Evolutionary conservation across 2,888 invertebrate genomes (phyloP).

Genomic region (Nymphalis c-album): DNA sequence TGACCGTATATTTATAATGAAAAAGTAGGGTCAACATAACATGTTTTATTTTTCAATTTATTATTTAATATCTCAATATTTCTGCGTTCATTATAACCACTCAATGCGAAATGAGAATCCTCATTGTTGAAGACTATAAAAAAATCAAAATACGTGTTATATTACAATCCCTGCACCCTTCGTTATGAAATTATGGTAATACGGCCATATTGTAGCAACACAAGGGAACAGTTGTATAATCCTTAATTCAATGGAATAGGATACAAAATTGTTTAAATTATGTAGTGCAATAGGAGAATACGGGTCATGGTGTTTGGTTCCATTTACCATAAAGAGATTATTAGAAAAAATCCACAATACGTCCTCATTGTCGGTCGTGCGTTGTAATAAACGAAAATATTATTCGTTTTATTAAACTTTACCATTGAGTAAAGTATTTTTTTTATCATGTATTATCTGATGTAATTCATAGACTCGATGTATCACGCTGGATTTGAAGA

Average conservation of each 20-base stretch:
- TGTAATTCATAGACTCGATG: no score
- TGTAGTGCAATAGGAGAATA: conserved; percentile 31
- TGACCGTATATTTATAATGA: no score
- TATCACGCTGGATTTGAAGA: no score
- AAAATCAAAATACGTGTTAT: conserved; percentile 70
- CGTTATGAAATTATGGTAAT: conserved; percentile 78
- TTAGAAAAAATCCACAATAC: conserved; percentile 63
- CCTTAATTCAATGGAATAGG: conserved; percentile 39
- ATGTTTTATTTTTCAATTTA: not conserved
- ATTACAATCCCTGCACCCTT: conserved; percentile 71
- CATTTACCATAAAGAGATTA: conserved; percentile 64
- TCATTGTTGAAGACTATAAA: conserved; percentile 55
- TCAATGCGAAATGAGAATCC: conserved; percentile 60
- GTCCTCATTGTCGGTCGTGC: conserved; percentile 64
- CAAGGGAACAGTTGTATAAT: conserved; percentile 23
- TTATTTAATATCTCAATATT: not conserved
- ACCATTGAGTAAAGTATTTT: no score
- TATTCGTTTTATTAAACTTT: no score
- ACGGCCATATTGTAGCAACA: conserved; percentile 37
- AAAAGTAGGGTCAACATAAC: not conserved
- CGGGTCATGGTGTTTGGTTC: conserved; percentile 53
- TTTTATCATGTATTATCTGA: no score
- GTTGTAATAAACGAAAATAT: conserved; percentile 60
- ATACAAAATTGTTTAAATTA: conserved; percentile 35
- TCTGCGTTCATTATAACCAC: conserved; percentile 19